Evolutionary conservation across 2,113 vertebrate species (phyloP).

Genomic region (Acrocephalus arundinaceus): DNA sequence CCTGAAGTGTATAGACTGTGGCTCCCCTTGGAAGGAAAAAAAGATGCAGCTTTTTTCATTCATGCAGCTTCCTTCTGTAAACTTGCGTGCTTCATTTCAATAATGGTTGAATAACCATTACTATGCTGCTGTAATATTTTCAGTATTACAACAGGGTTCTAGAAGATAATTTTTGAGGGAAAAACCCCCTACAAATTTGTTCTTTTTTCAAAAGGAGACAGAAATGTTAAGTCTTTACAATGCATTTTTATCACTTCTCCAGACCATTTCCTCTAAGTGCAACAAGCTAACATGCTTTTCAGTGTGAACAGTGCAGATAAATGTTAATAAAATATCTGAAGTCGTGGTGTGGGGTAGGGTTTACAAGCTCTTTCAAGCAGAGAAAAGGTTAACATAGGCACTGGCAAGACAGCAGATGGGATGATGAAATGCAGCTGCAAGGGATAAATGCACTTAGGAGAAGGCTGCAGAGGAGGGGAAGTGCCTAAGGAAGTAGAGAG

Average conservation of each 20-base stretch:
- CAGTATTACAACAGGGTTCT: background rate
- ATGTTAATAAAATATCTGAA: background rate
- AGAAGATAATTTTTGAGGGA: background rate
- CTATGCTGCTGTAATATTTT: background rate
- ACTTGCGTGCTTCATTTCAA: background rate
- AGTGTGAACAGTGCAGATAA: background rate
- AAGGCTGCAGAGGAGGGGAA: slow-evolving; percentile 10
- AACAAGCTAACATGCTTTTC: background rate
- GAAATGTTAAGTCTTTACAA: background rate
- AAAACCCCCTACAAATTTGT: rapidly evolving
- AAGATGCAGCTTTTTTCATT: background rate
- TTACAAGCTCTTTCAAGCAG: background rate
- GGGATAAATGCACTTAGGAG: slow-evolving; percentile 39
- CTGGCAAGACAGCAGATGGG: slow-evolving; percentile 46
- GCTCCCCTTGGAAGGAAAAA: background rate
- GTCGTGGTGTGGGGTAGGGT: rapidly evolving
- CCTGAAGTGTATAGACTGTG: background rate
- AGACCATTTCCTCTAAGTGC: background rate
- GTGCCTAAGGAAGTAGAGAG: slow-evolving; percentile 9
- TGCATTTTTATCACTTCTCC: background rate
- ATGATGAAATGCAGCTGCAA: slow-evolving; percentile 56
- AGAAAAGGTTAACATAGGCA: background rate
- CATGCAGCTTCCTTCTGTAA: background rate
- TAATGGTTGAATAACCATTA: background rate
- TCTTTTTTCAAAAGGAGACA: background rate